Evolutionary conservation across 1,140 invertebrate genomes (phyloP).

Genomic region (Oppia nitens): DNA sequence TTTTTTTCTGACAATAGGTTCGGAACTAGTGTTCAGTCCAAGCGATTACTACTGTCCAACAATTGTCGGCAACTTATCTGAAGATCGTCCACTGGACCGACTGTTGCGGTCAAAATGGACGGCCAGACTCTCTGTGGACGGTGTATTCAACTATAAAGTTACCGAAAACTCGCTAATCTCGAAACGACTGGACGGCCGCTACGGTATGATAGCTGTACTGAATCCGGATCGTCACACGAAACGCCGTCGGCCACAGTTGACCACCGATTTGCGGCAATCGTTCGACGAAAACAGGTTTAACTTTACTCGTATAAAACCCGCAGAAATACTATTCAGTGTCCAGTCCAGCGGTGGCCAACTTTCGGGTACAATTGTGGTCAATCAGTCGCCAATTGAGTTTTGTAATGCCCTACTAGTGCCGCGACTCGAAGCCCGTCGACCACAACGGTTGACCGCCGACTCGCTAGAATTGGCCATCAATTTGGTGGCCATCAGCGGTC

Average conservation of each 20-base stretch:
- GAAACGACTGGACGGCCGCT: neutral
- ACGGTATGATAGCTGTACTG: conserved; percentile 21
- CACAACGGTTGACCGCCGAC: conserved; percentile 23
- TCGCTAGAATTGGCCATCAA: conserved; percentile 16
- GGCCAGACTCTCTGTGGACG: neutral
- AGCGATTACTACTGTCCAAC: neutral
- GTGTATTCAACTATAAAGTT: conserved; percentile 2
- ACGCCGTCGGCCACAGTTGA: conserved; percentile 25
- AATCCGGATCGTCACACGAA: conserved; percentile 24
- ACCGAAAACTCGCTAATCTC: neutral
- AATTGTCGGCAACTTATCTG: neutral
- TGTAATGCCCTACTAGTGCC: conserved; percentile 29
- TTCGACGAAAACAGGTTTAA: conserved; percentile 28
- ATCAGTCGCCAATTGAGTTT: conserved; percentile 30
- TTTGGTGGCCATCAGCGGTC: conserved; percentile 12
- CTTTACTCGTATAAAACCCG: conserved; percentile 26
- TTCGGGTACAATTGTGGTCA: conserved; percentile 25
- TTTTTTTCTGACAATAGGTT: too few relatives aligned
- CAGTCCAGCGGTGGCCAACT: neutral
- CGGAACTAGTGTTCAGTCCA: neutral
- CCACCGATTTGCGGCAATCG: conserved; percentile 24
- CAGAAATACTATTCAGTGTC: conserved; percentile 25
- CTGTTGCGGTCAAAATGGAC: conserved; percentile 7
- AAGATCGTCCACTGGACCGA: conserved; percentile 11
- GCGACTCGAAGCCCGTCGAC: conserved; percentile 23